These are phyloP conservation scores for Plumapathes pennacea DNA, from an alignment of 92 coral and sea anemone species.

Conservation along the genomic window DNA sequence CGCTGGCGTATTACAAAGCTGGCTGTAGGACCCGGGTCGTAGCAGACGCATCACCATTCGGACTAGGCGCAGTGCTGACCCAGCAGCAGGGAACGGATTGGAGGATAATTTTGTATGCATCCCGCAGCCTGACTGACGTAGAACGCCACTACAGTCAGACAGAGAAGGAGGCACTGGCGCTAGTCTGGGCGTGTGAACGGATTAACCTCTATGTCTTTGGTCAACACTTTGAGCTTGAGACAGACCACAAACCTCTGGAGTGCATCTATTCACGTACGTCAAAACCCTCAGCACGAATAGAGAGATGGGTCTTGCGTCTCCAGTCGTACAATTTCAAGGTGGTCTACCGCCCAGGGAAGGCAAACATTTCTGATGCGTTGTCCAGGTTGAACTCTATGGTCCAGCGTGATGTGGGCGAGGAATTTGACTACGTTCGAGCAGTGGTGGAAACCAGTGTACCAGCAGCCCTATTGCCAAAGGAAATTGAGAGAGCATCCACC, in stretches of 20 bases:
- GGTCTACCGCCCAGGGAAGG: too few relatives aligned
- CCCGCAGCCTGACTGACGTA: conserved; percentile 39
- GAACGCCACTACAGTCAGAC: conserved; percentile 42
- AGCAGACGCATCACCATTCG: conserved; percentile 52
- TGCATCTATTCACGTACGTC: background rate
- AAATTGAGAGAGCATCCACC: conserved; percentile 6
- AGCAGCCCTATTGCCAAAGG: conserved; percentile 6
- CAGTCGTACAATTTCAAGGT: too few relatives aligned
- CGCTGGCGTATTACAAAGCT: conserved; percentile 51
- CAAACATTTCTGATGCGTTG: too few relatives aligned
- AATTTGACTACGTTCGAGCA: conserved; percentile 4
- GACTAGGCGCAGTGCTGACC: conserved; percentile 38
- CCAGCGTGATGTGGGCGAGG: conserved; percentile 15
- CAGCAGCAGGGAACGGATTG: conserved; percentile 35
- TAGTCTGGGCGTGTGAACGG: conserved; percentile 26
- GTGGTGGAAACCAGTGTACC: background rate
- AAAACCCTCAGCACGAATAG: too few relatives aligned
- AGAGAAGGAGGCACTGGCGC: conserved; percentile 35
- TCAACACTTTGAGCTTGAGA: background rate
- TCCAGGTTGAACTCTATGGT: too few relatives aligned
- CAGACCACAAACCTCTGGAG: conserved; percentile 4
- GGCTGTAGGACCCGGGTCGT: conserved; percentile 39
- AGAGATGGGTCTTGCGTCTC: too few relatives aligned
- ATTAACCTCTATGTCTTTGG: conserved; percentile 1
- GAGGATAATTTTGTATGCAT: conserved; percentile 47